Evolutionary conservation across 2,888 invertebrate species (phyloP).

Genomic region (Neoitamus cyanurus): DNA sequence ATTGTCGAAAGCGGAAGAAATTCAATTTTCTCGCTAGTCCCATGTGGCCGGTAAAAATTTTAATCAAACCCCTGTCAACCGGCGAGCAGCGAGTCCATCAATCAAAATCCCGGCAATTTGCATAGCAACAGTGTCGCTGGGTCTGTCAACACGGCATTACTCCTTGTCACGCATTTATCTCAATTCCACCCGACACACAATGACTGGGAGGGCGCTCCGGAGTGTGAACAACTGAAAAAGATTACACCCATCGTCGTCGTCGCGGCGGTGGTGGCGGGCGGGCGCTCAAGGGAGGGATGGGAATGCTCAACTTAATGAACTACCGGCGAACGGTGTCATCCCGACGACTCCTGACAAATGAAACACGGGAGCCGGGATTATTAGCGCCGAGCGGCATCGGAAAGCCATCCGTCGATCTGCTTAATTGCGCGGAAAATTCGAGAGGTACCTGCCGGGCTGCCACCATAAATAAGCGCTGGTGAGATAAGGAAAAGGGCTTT

Average conservation of each 20-base stretch:
- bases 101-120: constrained; percentile 46
- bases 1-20: constrained; percentile 2
- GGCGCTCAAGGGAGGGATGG: neutral
- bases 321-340: constrained; percentile 6
- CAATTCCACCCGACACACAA: constrained; percentile 37
- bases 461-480: neutral
- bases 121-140: constrained; percentile 39
- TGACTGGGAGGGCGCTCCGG: constrained; percentile 14
- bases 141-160: constrained; percentile 50
- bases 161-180: constrained; percentile 50
- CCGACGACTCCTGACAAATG: neutral
- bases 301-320: constrained; percentile 8
- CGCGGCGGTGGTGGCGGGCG: neutral
- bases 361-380: neutral
- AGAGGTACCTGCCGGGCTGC: neutral
- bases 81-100: constrained; percentile 35
- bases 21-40: constrained; percentile 56
- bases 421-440: constrained; percentile 22
- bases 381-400: neutral
- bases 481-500: neutral
- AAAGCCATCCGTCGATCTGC: neutral
- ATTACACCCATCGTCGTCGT: neutral
- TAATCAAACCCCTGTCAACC: constrained; percentile 65
- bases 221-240: constrained; percentile 6
- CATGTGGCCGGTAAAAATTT: constrained; percentile 66